These are phyloP conservation scores for Macrosoma leucophasiata DNA, from an alignment of 2,888 invertebrate species.

Conservation along the genomic window DNA sequence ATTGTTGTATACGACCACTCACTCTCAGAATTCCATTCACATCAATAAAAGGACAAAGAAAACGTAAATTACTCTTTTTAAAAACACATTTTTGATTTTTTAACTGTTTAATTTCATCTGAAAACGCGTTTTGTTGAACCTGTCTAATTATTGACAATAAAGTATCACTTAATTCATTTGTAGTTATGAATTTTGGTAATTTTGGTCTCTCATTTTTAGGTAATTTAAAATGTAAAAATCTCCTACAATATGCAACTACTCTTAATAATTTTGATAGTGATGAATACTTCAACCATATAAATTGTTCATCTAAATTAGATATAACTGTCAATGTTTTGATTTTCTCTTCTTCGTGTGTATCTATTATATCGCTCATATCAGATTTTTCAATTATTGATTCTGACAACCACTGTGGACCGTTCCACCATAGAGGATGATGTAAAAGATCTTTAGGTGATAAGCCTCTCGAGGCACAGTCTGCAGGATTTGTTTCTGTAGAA, in stretches of 20 bases:
- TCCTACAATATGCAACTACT: slow-evolving; percentile 19
- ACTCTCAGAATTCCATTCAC: slow-evolving; percentile 22
- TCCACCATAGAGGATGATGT: slow-evolving; percentile 8
- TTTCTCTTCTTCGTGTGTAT: slow-evolving; percentile 2
- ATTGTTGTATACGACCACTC: slow-evolving; percentile 24
- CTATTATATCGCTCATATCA: not conserved
- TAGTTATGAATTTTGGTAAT: slow-evolving; percentile 5
- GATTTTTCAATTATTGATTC: not conserved
- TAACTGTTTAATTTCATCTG: not conserved
- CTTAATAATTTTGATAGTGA: slow-evolving; percentile 10
- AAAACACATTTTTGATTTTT: not conserved
- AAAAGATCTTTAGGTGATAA: slow-evolving; percentile 7
- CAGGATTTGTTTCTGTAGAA: slow-evolving; percentile 25
- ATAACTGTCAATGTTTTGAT: too few species aligned
- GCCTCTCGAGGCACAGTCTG: slow-evolving; percentile 30
- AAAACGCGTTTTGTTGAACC: slow-evolving; percentile 6
- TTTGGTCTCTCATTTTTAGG: slow-evolving; percentile 2
- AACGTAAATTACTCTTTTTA: slow-evolving; percentile 7
- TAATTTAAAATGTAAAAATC: slow-evolving; percentile 11
- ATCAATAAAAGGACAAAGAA: slow-evolving; percentile 24
- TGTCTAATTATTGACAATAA: slow-evolving; percentile 11
- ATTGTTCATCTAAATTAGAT: too few species aligned
- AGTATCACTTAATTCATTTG: slow-evolving; percentile 13
- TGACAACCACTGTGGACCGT: slow-evolving; percentile 18
- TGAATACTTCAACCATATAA: slow-evolving; percentile 16